phyloP scores from a whole-genome alignment of 1,140 invertebrate species.

The Hyles vespertilio region DNA sequence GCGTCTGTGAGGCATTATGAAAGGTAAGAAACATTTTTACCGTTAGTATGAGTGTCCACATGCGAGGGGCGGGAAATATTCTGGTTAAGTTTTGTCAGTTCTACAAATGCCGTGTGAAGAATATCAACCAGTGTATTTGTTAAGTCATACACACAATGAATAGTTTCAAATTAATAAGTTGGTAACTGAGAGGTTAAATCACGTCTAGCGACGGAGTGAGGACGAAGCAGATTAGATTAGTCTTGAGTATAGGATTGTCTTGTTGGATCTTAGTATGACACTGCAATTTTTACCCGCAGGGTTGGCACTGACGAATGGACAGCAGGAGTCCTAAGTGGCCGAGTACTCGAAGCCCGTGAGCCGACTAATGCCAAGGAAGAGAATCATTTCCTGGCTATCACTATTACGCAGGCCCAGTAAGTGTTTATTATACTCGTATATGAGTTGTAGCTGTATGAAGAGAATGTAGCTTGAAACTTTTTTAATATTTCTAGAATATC shows the following conservation, averaged over 20 bases:
- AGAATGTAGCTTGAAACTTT: not conserved
- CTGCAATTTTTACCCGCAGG: constrained; percentile 14
- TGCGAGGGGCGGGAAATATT: too few relatives aligned
- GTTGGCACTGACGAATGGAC: constrained; percentile 33
- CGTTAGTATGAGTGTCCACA: too few relatives aligned
- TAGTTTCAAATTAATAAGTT: too few relatives aligned
- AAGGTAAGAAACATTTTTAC: constrained; percentile 23
- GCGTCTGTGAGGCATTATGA: constrained; percentile 42
- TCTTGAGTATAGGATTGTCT: too few relatives aligned
- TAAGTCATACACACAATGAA: too few relatives aligned
- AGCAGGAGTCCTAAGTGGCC: constrained; percentile 38
- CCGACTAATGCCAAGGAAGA: constrained; percentile 39
- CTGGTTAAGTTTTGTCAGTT: too few relatives aligned
- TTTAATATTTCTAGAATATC: constrained; percentile 39
- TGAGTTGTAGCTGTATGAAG: not conserved
- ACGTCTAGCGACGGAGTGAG: too few relatives aligned
- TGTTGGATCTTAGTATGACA: too few relatives aligned
- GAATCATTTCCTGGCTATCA: constrained; percentile 42
- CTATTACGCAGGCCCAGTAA: constrained; percentile 52
- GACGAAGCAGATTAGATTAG: too few relatives aligned
- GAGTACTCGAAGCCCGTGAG: constrained; percentile 48
- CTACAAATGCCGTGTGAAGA: too few relatives aligned
- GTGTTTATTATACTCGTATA: constrained; percentile 11
- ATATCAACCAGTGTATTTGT: too few relatives aligned
- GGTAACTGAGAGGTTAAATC: too few relatives aligned